Percentiles rank a stretch among this genome's conserved stretches.
These are phyloP conservation scores for Eupithecia inturbata DNA, from an alignment of 2,888 invertebrate species.

Conservation along the genomic window DNA sequence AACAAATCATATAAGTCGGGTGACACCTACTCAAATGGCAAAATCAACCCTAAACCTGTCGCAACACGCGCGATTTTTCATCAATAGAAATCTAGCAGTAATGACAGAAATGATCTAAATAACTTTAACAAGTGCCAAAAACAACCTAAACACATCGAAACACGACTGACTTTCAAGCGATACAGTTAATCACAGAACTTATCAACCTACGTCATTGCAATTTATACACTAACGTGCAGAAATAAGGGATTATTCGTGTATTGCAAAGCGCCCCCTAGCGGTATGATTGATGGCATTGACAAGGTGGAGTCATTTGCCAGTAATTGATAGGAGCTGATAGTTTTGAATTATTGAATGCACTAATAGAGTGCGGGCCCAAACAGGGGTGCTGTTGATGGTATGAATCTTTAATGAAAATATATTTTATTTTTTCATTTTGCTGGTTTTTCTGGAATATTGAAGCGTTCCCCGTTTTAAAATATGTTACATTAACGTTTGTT, in stretches of 20 bases:
- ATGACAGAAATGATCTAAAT: not conserved
- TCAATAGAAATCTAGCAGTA: not conserved
- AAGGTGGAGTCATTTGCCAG: constrained; percentile 41
- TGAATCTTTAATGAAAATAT: not conserved
- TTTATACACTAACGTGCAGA: constrained; percentile 14
- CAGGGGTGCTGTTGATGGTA: not conserved
- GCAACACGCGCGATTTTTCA: constrained; percentile 5
- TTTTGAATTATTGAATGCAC: constrained; percentile 38
- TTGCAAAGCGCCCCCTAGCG: constrained; percentile 18
- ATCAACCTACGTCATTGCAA: constrained; percentile 13
- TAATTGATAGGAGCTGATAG: constrained; percentile 31
- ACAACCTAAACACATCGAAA: constrained; percentile 19
- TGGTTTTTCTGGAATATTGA: not conserved
- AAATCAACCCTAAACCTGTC: not conserved
- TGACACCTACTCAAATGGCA: not conserved
- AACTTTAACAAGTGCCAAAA: not conserved
- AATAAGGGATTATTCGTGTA: constrained; percentile 29
- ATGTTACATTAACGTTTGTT: not conserved
- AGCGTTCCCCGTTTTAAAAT: not conserved
- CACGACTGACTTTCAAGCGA: not conserved
- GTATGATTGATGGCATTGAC: constrained; percentile 43
- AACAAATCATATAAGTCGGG: not conserved
- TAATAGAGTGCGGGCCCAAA: constrained; percentile 18
- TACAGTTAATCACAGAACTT: not conserved
- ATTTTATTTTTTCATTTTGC: not conserved